Conservation (phyloP, 1,140 invertebrate species). For the Eurosta solidaginis region DNA sequence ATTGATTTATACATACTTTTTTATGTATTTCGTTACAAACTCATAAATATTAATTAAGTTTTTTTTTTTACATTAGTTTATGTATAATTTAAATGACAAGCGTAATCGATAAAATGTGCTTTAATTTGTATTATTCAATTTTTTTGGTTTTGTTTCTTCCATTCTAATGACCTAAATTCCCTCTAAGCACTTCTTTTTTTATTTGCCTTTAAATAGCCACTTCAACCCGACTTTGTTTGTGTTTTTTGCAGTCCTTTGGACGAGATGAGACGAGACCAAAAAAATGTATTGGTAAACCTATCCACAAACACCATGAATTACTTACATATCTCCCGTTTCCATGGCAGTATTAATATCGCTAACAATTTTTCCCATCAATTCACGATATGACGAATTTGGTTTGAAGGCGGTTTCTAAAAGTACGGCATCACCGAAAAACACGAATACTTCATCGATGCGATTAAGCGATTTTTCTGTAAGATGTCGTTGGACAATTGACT, state of each 20-base stretch:
- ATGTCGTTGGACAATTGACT: slow-evolving; percentile 76
- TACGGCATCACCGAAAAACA: slow-evolving; percentile 75
- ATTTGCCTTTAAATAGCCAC: neutral
- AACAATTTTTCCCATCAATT: slow-evolving; percentile 72
- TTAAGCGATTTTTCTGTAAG: slow-evolving; percentile 84
- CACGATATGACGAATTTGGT: slow-evolving; percentile 70
- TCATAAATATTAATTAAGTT: neutral
- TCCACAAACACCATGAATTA: neutral
- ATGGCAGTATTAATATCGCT: slow-evolving; percentile 79
- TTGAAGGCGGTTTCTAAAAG: slow-evolving; percentile 81
- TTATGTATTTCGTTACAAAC: too few relatives aligned
- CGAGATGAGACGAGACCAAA: neutral
- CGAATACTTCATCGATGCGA: slow-evolving; percentile 83
- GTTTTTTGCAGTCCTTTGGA: slow-evolving; percentile 4
- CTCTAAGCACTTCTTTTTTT: neutral
- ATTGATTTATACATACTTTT: neutral
- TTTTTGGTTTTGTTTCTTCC: slow-evolving; percentile 17
- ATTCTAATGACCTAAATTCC: slow-evolving; percentile 8
- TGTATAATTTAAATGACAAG: slow-evolving; percentile 23
- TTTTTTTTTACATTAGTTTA: neutral
- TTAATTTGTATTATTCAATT: neutral
- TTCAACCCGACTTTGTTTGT: neutral
- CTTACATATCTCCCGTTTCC: slow-evolving; percentile 74
- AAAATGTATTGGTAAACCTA: neutral
- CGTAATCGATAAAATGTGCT: slow-evolving; percentile 25